A percentile compares a stretch with the other conserved stretches of the same genome.
Conservation (phyloP, 2,113 vertebrate species). For the Piaya cayana region DNA sequence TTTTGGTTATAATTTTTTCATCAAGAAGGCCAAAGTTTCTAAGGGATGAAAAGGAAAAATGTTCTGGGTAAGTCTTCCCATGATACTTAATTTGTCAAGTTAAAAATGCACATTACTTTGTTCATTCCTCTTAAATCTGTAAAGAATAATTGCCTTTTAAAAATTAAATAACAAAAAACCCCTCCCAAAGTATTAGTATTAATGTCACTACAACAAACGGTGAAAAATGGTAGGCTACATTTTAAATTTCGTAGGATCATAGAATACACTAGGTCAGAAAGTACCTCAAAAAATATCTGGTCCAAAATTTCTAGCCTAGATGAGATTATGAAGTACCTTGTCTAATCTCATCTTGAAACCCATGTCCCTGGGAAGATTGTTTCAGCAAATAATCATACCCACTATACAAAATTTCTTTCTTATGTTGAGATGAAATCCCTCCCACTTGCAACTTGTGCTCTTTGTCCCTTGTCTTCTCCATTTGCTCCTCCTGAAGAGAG, state of each 20-base stretch:
- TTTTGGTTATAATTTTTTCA: not conserved
- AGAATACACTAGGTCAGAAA: not conserved
- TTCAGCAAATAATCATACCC: not conserved
- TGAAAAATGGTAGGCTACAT: not conserved
- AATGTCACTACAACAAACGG: not conserved
- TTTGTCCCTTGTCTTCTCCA: not conserved
- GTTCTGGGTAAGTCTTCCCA: not conserved
- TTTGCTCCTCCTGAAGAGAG: not conserved
- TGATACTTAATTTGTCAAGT: not conserved
- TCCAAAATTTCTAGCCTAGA: not conserved
- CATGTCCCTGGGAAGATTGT: no score
- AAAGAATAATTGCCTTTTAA: not conserved
- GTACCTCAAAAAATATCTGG: not conserved
- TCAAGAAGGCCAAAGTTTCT: not conserved
- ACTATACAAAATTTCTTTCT: not conserved
- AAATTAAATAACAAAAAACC: not conserved
- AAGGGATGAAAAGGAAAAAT: not conserved
- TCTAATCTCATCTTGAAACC: not conserved
- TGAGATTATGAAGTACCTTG: not conserved
- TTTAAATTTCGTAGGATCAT: not conserved
- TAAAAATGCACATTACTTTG: not conserved
- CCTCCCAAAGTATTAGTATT: not conserved
- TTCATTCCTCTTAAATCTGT: fast-evolving
- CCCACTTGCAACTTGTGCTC: not conserved
- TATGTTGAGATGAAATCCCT: not conserved